Percentiles rank a stretch among this genome's conserved stretches.
Conservation (phyloP, 1,140 invertebrate genomes). For the Cydia pomonella region DNA sequence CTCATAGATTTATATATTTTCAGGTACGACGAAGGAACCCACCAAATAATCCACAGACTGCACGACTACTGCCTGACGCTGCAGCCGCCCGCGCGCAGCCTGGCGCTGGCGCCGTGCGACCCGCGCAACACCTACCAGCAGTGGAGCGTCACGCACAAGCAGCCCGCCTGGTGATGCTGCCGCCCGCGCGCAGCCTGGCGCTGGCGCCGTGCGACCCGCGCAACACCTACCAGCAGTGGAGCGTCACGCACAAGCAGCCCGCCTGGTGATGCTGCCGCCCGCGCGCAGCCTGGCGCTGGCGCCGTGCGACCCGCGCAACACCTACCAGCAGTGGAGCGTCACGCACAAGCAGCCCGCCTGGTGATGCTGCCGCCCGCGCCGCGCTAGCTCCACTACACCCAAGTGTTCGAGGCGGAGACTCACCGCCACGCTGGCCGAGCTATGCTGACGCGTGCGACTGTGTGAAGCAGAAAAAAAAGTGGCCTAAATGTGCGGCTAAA, state of each 20-base stretch:
- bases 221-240: conserved; percentile 94
- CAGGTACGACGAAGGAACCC: conserved; percentile 82
- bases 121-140: conserved; percentile 92
- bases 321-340: conserved; percentile 94
- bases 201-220: conserved; percentile 90
- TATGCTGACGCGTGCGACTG: background rate
- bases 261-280: conserved; percentile 90
- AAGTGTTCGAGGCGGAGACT: background rate
- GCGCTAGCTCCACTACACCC: background rate
- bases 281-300: conserved; percentile 88
- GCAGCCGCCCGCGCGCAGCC: conserved; percentile 89
- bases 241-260: conserved; percentile 89
- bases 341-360: conserved; percentile 88
- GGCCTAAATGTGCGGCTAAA: no score
- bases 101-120: conserved; percentile 91
- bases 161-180: conserved; percentile 90
- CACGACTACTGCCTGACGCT: conserved; percentile 93
- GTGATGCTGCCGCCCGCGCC: conserved; percentile 90
- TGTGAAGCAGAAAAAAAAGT: no score
- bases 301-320: conserved; percentile 91
- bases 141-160: conserved; percentile 91
- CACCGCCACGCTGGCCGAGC: no score
- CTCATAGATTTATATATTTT: background rate
- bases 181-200: conserved; percentile 88
- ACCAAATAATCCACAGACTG: conserved; percentile 88